Conservation (phyloP, 2,888 invertebrate genomes). For the Phymatocera aterrima region DNA sequence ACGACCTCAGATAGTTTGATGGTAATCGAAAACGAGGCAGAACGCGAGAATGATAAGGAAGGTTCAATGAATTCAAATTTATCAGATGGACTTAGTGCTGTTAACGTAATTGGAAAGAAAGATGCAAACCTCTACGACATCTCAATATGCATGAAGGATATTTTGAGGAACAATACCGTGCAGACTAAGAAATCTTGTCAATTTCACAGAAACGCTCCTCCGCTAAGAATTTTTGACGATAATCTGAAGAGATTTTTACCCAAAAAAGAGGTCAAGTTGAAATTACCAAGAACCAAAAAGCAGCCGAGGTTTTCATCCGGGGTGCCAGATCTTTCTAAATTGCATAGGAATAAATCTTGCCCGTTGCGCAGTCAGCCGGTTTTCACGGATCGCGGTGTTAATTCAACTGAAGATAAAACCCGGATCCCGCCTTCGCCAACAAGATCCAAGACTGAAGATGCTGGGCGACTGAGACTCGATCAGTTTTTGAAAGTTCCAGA, state of each 20-base stretch:
- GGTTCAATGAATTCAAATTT: background rate
- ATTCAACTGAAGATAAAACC: background rate
- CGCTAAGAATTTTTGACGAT: constrained; percentile 53
- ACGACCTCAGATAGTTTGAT: background rate
- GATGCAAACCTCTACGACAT: constrained; percentile 27
- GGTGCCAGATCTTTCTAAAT: constrained; percentile 4
- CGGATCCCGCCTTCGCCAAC: background rate
- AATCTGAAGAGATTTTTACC: constrained; percentile 53
- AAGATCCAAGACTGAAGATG: background rate
- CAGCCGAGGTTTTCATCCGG: background rate
- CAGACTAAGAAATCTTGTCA: constrained; percentile 53
- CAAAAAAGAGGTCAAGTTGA: background rate
- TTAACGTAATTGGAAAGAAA: background rate
- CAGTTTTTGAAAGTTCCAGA: constrained; percentile 27
- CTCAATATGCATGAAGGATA: constrained; percentile 16
- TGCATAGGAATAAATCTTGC: constrained; percentile 22
- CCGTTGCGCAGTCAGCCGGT: background rate
- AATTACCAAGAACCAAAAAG: background rate
- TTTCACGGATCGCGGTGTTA: background rate
- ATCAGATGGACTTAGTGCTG: background rate
- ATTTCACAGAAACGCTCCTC: constrained; percentile 50
- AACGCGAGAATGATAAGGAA: background rate
- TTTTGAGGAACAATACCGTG: constrained; percentile 44
- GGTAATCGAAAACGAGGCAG: background rate
- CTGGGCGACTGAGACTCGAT: too few relatives aligned